Conservation (phyloP, 2,113 vertebrate genomes). For the Cariama cristata region DNA sequence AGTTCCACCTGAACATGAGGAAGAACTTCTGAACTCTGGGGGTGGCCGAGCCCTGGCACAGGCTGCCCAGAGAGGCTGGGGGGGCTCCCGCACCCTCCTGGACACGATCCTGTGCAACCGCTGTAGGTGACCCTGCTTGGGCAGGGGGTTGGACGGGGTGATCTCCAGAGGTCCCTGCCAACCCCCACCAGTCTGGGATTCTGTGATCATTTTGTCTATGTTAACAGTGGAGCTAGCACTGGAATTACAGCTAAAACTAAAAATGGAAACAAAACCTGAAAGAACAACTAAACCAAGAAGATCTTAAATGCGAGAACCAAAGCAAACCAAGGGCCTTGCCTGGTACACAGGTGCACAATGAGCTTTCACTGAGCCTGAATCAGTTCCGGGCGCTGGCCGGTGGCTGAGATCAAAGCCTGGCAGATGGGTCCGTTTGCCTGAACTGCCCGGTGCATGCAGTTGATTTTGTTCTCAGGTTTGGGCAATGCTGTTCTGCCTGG, state of each 20-base stretch:
- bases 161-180: too few species aligned
- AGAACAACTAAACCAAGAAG: neutral
- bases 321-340: neutral
- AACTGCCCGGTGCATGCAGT: rapidly evolving
- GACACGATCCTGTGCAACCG: too few species aligned
- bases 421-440: neutral
- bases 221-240: neutral
- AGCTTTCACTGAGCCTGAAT: neutral
- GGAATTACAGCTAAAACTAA: neutral
- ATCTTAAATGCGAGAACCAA: neutral
- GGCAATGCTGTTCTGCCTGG: neutral
- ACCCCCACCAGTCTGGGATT: too few species aligned
- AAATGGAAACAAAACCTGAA: neutral
- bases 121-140: too few species aligned
- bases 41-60: too few species aligned
- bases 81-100: too few species aligned
- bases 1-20: too few species aligned
- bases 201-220: neutral
- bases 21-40: too few species aligned
- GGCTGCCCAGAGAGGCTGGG: too few species aligned
- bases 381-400: rapidly evolving
- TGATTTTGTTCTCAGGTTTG: neutral
- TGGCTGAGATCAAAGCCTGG: neutral
- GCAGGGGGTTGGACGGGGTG: too few species aligned
- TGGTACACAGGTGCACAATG: neutral